Percentiles rank a stretch among this genome's conserved stretches.
These are phyloP conservation scores for Heliangelus exortis DNA, from an alignment of 2,797 vertebrate genomes.

Conservation along the genomic window DNA sequence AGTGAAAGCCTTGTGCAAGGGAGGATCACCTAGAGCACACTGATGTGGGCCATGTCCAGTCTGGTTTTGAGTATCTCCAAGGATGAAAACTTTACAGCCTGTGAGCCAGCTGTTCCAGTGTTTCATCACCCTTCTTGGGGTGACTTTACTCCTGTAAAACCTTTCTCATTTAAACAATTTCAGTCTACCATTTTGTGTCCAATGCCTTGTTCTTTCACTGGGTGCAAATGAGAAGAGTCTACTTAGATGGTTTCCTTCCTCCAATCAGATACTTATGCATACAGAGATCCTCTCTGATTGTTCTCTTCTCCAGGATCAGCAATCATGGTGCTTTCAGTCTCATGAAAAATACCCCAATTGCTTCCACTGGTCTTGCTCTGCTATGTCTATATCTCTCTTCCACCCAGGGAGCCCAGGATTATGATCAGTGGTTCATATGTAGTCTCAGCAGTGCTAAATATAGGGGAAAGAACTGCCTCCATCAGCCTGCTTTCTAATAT, in stretches of 20 bases:
- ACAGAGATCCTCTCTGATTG: background rate
- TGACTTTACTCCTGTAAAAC: background rate
- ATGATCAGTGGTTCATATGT: background rate
- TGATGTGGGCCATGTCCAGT: background rate
- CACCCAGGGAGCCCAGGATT: background rate
- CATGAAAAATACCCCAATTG: background rate
- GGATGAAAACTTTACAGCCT: background rate
- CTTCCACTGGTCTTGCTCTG: background rate
- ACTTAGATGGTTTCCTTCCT: background rate
- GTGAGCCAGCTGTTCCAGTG: background rate
- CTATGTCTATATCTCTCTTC: background rate
- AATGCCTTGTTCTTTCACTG: background rate
- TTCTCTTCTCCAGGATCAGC: background rate
- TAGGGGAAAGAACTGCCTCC: background rate
- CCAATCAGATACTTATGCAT: background rate
- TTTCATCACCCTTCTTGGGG: background rate
- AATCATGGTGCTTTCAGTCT: background rate
- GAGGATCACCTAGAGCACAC: background rate
- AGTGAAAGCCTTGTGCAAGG: background rate
- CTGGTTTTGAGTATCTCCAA: background rate
- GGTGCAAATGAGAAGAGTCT: background rate
- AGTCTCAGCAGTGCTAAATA: background rate
- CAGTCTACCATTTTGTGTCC: background rate
- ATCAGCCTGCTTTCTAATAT: background rate
- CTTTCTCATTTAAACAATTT: background rate